Base-by-base conservation (phyloP, 2,888 invertebrate genomes). In the Apodemia zela region DNA sequence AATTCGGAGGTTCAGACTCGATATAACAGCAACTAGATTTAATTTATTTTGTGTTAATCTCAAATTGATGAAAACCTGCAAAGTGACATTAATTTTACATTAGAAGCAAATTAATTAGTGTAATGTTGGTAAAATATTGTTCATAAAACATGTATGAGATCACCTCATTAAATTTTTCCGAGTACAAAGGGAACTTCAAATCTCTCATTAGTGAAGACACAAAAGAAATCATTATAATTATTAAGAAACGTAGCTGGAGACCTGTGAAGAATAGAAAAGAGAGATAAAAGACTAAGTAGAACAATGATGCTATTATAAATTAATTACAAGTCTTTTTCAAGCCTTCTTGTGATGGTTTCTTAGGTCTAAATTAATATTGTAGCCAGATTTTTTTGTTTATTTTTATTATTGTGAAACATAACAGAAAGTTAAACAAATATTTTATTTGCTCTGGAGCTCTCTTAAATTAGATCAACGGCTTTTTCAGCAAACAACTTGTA, bases 161-260 rank as follows among this genome's bases (percentile, higher is more conserved):
- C 51, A 51, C 51, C 62, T 62, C 62, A 58, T 62, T 62, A 62
- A 62, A 62, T 62, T 62, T 54, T 62, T 62, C 62, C 29, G 45
- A 25, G 57, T 63, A 66, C 65, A 67, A 63, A 64, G 65, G 64
- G 42, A 57, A 65, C 63, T 68, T 69, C 64, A 64, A 69, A 68
- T 67, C 65, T 66, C 69, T 69, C 68, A 69, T 70, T 70, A 68
- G 67, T 65, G 67, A 61, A 69, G 65, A 66, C 68, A 69, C 68
- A 73, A 73, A 74, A 72, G 69, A 72, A 71, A 72, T 72, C 79
- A 79, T 82, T 81, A 79, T 82, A 82, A 80, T 81, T 82, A 77
- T 80, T 79, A 81, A 82, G 62, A 38, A 38, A 45, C 75, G 78
- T 74, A 74, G 75, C 74, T 68, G 71, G 74, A 76, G 74, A 72